Conservation (phyloP, 2,113 vertebrate genomes). For the Podarcis cretensis region DNA sequence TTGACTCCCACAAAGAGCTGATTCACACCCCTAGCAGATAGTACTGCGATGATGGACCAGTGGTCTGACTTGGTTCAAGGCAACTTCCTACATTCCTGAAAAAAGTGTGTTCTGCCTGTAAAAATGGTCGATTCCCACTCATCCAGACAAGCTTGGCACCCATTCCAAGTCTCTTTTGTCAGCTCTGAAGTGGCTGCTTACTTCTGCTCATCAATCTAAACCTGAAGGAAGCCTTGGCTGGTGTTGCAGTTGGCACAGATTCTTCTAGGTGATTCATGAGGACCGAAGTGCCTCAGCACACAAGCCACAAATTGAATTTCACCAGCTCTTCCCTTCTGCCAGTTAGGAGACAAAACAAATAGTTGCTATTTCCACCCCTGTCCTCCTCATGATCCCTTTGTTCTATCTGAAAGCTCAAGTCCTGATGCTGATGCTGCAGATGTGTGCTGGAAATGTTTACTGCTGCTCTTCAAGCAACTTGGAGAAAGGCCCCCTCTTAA, state of each 20-base stretch:
- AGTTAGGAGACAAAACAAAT: constrained; percentile 23
- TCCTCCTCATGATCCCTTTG: accelerated
- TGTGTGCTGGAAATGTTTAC: neutral
- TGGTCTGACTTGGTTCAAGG: neutral
- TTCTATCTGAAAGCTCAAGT: neutral
- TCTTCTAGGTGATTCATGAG: neutral
- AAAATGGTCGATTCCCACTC: neutral
- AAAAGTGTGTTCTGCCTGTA: neutral
- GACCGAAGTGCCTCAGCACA: neutral
- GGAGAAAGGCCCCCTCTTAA: accelerated
- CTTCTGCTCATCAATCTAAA: neutral
- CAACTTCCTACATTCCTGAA: neutral
- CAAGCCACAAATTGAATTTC: constrained; percentile 49
- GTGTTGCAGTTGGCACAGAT: neutral
- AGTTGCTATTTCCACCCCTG: constrained; percentile 13
- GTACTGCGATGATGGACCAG: no score
- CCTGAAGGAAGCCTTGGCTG: neutral
- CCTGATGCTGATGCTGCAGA: neutral
- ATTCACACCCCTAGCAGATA: neutral
- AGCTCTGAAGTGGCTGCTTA: neutral
- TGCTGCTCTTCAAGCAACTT: neutral
- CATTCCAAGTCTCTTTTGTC: neutral
- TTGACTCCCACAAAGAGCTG: no score
- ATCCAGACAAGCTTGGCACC: neutral
- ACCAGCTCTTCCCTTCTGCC: neutral